phyloP scores from a whole-genome alignment of 1,140 invertebrate genomes.

The Eumaeus atala region DNA sequence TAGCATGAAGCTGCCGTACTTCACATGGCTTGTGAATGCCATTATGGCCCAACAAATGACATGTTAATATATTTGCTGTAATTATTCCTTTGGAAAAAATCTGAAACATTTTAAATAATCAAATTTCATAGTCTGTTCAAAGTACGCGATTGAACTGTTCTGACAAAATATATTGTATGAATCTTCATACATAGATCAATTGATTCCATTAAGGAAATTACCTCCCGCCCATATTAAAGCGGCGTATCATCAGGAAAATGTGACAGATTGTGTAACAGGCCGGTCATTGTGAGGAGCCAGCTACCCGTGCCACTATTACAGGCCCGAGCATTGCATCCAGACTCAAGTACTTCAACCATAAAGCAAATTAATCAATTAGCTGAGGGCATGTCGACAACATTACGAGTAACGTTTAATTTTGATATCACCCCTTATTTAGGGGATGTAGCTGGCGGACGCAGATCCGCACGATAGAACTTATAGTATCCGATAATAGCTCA shows the following conservation, averaged over 20 bases:
- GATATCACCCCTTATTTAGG: conserved; percentile 50
- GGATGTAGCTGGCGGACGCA: conserved; percentile 32
- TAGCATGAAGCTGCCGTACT: no score
- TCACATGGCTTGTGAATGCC: no score
- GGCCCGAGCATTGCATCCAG: conserved; percentile 50
- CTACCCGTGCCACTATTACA: conserved; percentile 56
- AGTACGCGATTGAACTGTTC: neutral
- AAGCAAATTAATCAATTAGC: conserved; percentile 73
- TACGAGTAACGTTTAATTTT: conserved; percentile 68
- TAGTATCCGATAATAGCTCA: conserved; percentile 27
- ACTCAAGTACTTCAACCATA: conserved; percentile 62
- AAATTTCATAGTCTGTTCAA: neutral
- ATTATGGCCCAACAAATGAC: no score
- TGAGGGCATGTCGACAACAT: conserved; percentile 68
- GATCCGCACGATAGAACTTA: conserved; percentile 20
- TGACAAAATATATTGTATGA: neutral
- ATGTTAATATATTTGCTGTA: no score
- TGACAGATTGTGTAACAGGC: conserved; percentile 69
- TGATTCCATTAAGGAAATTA: conserved; percentile 41
- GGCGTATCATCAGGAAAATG: conserved; percentile 50
- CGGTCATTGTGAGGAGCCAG: conserved; percentile 44
- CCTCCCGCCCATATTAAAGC: conserved; percentile 31
- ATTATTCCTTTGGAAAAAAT: no score
- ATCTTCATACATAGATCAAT: conserved; percentile 2
- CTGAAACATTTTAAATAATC: no score